Evolutionary conservation across 2,888 invertebrate species (phyloP), one percentile per base, ranked within the genome.

Genomic region (Plagodis dolabraria): DNA sequence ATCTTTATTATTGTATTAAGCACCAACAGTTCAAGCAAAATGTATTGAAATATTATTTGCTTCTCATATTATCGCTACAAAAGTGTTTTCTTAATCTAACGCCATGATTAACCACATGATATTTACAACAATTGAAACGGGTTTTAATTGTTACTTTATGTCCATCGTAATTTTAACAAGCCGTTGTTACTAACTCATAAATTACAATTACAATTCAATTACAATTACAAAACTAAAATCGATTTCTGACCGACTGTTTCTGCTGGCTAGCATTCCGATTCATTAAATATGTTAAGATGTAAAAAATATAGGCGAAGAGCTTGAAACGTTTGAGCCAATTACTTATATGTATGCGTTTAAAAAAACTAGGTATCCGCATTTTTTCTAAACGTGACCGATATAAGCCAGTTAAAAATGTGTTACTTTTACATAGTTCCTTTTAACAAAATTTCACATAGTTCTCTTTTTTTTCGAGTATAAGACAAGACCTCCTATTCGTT

Each of bases 151-250:
- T 5, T 22, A 50, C 33, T 42, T 42, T 11, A 11, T 33, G 11
- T 42, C 6, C 33, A 9, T 43, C 34, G 34, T n/a, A 43, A 43
- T 34, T 5, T 34, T 34, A 50, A 50, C 50, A 42, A 33, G 49
- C 33, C 33, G 11, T 43, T 22, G 44, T 45, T 52, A 52, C 7
- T 45, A 52, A 45, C 43, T 7, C 33, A 22, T 44, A 35, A 51
- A 35, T 54, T 42, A 44, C 38, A 43, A 47, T 43, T 47, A 48
- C 35, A 47, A 53, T 53, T 47, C 47, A 11, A 53, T 53, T 53
- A 50, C 42, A 50, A 44, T 51, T 44, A 54, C 35, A 47, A 47
- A 35, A 10, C 33, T 6, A 22, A 35, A 47, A 54, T 48, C 54
- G 54, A 54, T 54, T 47, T 54, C 47, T 47, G 22, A 1, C 11